phyloP scores from a whole-genome alignment of 2,888 invertebrate genomes.

The Polydrusus pterygomalis region DNA sequence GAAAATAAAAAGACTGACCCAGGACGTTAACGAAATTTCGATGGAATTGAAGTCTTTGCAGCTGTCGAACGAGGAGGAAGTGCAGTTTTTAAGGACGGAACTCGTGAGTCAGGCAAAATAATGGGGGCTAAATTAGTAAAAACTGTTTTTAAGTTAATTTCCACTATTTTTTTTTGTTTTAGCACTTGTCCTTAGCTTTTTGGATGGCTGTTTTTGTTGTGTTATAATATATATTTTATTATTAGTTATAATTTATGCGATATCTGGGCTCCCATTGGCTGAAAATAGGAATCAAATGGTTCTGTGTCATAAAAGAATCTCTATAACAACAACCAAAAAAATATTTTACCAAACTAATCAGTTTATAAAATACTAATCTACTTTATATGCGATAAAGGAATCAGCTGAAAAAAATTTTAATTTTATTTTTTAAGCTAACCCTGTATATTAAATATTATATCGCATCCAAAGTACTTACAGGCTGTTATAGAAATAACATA shows the following conservation, averaged over 20 bases:
- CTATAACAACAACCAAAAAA: no score
- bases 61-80: conserved; percentile 74
- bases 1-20: conserved; percentile 82
- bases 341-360: no score
- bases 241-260: conserved; percentile 12
- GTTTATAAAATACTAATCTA: no score
- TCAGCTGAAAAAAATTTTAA: no score
- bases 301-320: no score
- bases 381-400: no score
- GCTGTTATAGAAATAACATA: no score
- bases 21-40: conserved; percentile 84
- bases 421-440: no score
- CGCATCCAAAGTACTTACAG: no score
- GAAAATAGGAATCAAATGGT: background rate
- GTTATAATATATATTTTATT: conserved; percentile 28
- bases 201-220: conserved; percentile 31
- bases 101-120: conserved; percentile 73
- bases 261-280: conserved; percentile 31
- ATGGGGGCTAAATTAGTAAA: conserved; percentile 18
- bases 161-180: conserved; percentile 36
- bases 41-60: conserved; percentile 76
- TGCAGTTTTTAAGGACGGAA: conserved; percentile 74
- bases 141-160: conserved; percentile 27
- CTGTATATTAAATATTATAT: no score
- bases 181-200: conserved; percentile 36